Conservation (phyloP, 2,113 vertebrate genomes). For the Pseudorhombus dupliciocellatus region DNA sequence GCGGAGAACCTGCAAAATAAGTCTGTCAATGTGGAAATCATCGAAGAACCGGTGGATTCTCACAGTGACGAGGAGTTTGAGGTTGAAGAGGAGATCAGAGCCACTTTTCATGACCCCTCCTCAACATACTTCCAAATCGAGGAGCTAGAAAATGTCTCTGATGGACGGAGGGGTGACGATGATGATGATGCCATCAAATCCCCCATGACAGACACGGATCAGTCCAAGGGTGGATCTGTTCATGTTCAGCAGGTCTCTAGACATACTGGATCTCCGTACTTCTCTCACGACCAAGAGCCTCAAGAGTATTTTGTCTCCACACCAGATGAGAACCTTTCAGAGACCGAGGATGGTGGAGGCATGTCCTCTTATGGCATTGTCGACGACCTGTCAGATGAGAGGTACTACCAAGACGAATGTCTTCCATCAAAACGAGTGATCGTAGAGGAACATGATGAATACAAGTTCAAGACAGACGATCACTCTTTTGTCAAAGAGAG, state of each 20-base stretch:
- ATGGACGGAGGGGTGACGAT: constrained; percentile 41
- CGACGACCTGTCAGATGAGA: constrained; percentile 82
- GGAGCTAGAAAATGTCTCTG: constrained; percentile 85
- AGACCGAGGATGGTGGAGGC: constrained; percentile 77
- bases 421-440: constrained; percentile 46
- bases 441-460: constrained; percentile 68
- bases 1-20: constrained; percentile 76
- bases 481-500: constrained; percentile 58
- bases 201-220: constrained; percentile 14
- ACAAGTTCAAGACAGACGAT: constrained; percentile 50
- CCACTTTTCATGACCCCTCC: constrained; percentile 65
- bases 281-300: constrained; percentile 81
- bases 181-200: constrained; percentile 42
- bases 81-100: constrained; percentile 65
- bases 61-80: constrained; percentile 73
- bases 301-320: constrained; percentile 91
- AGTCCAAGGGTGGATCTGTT: constrained; percentile 64
- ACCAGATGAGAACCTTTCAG: constrained; percentile 87
- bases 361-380: constrained; percentile 84
- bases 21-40: constrained; percentile 90
- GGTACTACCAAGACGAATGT: constrained; percentile 79
- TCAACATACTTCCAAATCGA: constrained; percentile 88
- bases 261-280: constrained; percentile 66
- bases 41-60: constrained; percentile 86
- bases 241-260: constrained; percentile 66